phyloP scores from a whole-genome alignment of 2,113 vertebrate species.

The Myanophis thanlyinensis region DNA sequence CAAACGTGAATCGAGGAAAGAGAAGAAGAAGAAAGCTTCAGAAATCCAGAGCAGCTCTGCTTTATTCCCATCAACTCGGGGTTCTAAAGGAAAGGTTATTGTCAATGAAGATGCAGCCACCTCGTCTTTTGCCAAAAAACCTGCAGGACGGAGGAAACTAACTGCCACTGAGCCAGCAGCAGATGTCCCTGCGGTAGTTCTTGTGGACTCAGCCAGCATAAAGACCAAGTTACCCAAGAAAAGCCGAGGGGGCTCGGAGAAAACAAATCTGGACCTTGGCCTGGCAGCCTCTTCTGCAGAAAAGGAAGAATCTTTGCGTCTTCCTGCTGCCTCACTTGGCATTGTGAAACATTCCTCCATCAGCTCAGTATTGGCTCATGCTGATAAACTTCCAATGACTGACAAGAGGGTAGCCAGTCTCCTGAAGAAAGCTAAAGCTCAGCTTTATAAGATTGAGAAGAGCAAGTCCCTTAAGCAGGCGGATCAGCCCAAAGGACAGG shows the following conservation, averaged over 20 bases:
- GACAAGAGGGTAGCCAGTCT: conserved; percentile 92
- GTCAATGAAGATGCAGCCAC: conserved; percentile 65
- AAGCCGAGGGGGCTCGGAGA: conserved; percentile 77
- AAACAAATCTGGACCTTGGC: conserved; percentile 75
- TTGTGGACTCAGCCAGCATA: conserved; percentile 69
- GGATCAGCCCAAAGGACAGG: conserved; percentile 95
- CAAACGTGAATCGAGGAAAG: conserved; percentile 85
- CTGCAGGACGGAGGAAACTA: conserved; percentile 81
- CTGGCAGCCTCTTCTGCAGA: conserved; percentile 55
- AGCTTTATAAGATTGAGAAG: conserved; percentile 96
- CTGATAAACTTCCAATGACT: conserved; percentile 90
- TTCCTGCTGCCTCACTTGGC: conserved; percentile 70
- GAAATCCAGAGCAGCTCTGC: conserved; percentile 69
- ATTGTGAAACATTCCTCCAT: conserved; percentile 83
- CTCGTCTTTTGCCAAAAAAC: conserved; percentile 72
- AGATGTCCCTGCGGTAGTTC: conserved; percentile 68
- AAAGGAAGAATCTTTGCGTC: conserved; percentile 77
- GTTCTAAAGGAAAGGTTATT: conserved; percentile 69
- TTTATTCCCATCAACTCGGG: conserved; percentile 71
- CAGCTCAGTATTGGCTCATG: conserved; percentile 86
- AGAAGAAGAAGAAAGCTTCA: conserved; percentile 81
- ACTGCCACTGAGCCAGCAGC: conserved; percentile 65
- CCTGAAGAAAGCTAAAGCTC: conserved; percentile 93
- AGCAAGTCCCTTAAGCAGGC: conserved; percentile 88
- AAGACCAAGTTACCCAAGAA: conserved; percentile 90